Base-by-base conservation (phyloP, 1,140 invertebrate species). In the Leptestheria dahalacensis region DNA sequence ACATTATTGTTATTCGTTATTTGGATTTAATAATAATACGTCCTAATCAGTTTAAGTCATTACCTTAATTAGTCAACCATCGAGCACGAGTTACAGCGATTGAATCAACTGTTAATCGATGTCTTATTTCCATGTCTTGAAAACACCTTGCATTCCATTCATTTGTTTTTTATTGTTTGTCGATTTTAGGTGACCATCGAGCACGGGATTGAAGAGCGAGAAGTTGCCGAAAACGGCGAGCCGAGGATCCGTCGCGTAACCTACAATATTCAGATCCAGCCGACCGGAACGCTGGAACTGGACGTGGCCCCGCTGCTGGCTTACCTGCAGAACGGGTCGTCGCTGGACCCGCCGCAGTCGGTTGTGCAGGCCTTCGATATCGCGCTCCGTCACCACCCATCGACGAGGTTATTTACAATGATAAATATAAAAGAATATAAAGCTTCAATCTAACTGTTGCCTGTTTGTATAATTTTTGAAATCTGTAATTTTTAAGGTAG, bases 331-430 rank as follows among this genome's bases (percentile, higher is more conserved):
- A 71, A 66, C 57, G 75, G 74, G 9, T 57, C 70, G 64, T 66
- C 62, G 51, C 61, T 69, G 62, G 65, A 69, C 62, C 65, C 72
- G 62, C 84, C 88, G 3, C 79, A 81, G 66, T 80, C 82, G 41
- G 77, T 78, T 1, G 69, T 88, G 11, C 84, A 87, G 71, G 86
- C 82, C 52, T 68, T 95, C 1, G 90, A 95, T 70, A 80, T 95
- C 1, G 82, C 93, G 48, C 75, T 95, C 62, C 75, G 82, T 56
- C 80, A 83, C 64, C 25, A 47, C 18, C 46, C 48, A 2, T 41
- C 54, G 9, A 20, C 57, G n/a, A n/a, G 55, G 61, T 62, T 48
- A 60, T 12, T 24, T n/a, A 29, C 20, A 51, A 20, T 51, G 33
- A 41, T 41, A 41, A n/a, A n/a, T n/a, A 2, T 2, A 21, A 23